Conservation (phyloP, 2,797 vertebrate genomes). For the Muscicapa striata region DNA sequence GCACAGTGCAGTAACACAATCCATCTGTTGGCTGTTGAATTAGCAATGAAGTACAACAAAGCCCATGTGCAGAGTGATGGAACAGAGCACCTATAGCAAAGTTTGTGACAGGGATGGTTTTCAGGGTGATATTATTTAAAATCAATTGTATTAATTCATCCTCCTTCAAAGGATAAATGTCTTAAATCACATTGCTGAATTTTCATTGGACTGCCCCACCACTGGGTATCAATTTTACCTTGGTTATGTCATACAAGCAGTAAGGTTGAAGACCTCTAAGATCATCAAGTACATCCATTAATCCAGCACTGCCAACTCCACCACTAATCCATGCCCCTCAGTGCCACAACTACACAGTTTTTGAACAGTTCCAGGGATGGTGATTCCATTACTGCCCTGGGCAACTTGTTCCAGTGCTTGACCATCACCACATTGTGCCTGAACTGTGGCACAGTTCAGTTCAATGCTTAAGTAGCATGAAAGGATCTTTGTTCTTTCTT, state of each 20-base stretch:
- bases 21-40: conserved; percentile 52
- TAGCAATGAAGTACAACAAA: neutral
- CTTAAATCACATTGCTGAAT: neutral
- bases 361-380: neutral
- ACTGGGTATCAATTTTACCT: neutral
- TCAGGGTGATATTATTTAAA: neutral
- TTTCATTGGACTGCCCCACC: neutral
- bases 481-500: neutral
- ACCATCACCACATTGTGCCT: neutral
- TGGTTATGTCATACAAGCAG: neutral
- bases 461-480: neutral
- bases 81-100: neutral
- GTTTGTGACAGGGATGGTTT: neutral
- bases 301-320: neutral
- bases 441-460: neutral
- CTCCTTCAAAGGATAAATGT: neutral
- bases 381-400: neutral
- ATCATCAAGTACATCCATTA: neutral
- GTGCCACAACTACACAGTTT: too few species aligned
- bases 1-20: rapidly evolving
- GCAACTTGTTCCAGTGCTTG: neutral
- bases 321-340: neutral
- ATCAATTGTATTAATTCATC: neutral
- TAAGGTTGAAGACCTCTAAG: neutral
- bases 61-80: rapidly evolving